These are phyloP conservation scores for Pseudoatta argentina DNA, from an alignment of 1,140 invertebrate genomes.

Conservation along the genomic window DNA sequence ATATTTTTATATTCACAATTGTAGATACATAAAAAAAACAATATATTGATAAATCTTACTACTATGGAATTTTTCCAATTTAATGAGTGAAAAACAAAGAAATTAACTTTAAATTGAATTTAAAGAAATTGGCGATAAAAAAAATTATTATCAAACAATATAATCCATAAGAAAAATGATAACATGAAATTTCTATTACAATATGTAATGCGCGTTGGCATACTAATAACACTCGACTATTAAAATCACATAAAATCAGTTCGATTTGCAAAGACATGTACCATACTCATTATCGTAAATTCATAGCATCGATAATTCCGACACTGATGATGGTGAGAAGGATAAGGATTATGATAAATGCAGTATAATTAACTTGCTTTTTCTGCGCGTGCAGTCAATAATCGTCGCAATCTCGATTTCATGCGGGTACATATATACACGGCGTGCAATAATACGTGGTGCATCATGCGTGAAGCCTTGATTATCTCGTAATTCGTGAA, in stretches of 20 bases:
- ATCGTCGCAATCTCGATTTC: slow-evolving; percentile 22
- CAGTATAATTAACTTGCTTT: not conserved
- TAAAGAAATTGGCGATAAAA: not conserved
- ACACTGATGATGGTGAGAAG: not conserved
- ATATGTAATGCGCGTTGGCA: not conserved
- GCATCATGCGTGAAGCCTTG: not conserved
- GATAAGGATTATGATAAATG: slow-evolving; percentile 23
- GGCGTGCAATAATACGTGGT: not conserved
- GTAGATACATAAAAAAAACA: not conserved
- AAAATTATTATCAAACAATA: not conserved
- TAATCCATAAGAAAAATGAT: not conserved
- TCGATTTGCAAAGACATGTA: not conserved
- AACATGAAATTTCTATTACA: not conserved
- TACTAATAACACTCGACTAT: not conserved
- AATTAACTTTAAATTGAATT: not conserved
- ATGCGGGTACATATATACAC: not conserved
- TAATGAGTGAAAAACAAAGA: not conserved
- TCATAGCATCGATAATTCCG: slow-evolving; percentile 10
- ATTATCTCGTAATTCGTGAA: slow-evolving; percentile 44
- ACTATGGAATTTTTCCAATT: not conserved
- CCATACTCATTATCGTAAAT: slow-evolving; percentile 7
- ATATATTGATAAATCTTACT: not conserved
- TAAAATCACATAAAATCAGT: slow-evolving; percentile 7
- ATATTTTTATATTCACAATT: not conserved
- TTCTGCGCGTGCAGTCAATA: not conserved